Conservation (phyloP, 1,140 invertebrate species). For the Drosophila funebris region DNA sequence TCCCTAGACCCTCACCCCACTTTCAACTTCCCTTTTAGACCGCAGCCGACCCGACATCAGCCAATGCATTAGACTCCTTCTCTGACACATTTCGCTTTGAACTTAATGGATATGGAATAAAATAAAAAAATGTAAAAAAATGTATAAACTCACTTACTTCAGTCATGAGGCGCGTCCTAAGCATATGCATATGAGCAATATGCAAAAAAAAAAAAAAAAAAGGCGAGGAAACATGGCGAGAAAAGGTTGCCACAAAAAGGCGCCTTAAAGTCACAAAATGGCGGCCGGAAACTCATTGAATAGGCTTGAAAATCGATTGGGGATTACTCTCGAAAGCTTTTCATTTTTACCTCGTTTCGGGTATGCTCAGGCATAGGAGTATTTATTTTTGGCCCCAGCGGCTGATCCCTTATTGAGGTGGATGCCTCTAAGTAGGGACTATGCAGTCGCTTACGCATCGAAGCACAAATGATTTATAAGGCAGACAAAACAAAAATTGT, state of each 20-base stretch:
- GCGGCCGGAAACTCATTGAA: constrained; percentile 71
- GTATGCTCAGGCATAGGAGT: constrained; percentile 30
- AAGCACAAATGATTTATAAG: constrained; percentile 79
- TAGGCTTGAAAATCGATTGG: constrained; percentile 74
- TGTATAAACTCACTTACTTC: constrained; percentile 61
- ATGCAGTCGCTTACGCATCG: constrained; percentile 63
- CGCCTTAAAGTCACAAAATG: constrained; percentile 71
- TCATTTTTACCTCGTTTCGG: constrained; percentile 75
- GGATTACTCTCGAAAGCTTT: constrained; percentile 74
- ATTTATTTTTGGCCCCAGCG: constrained; percentile 67
- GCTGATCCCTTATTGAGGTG: constrained; percentile 42
- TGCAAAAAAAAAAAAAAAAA: constrained; percentile 32
- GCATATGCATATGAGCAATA: constrained; percentile 58
- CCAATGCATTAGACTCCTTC: constrained; percentile 74
- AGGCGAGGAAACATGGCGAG: constrained; percentile 44
- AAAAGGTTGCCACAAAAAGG: constrained; percentile 48
- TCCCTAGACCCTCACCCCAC: constrained; percentile 11
- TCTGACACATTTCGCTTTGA: constrained; percentile 75
- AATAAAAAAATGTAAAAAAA: constrained; percentile 73
- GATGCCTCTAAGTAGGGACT: constrained; percentile 44
- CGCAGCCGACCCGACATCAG: constrained; percentile 14
- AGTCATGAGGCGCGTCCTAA: constrained; percentile 25
- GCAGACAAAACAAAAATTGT: constrained; percentile 75
- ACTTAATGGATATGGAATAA: constrained; percentile 81
- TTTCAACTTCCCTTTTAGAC: background rate